Evolutionary conservation across 1,140 invertebrate species (phyloP).

Genomic region (Mercenaria mercenaria): DNA sequence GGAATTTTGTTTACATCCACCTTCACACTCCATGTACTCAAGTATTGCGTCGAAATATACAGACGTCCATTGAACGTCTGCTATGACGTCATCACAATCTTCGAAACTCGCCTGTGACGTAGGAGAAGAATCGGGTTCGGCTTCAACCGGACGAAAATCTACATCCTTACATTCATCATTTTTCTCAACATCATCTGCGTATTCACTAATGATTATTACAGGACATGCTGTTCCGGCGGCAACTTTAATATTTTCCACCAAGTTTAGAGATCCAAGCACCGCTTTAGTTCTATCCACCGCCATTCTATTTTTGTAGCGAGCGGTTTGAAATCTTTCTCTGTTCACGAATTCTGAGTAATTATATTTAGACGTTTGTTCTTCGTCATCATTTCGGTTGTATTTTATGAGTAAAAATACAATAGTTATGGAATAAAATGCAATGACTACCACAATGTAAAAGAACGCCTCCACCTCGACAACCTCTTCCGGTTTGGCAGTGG

Average conservation of each 20-base stretch:
- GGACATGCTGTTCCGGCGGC: conserved; percentile 17
- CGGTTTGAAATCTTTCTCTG: conserved; percentile 70
- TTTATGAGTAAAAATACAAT: conserved; percentile 81
- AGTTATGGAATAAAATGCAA: conserved; percentile 80
- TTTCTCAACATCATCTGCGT: background rate
- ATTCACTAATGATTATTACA: conserved; percentile 58
- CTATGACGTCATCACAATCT: background rate
- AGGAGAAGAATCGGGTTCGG: background rate
- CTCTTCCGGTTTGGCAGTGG: conserved; percentile 9
- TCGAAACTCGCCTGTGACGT: background rate
- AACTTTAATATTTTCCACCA: background rate
- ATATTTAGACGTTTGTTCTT: conserved; percentile 75
- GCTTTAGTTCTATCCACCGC: conserved; percentile 55
- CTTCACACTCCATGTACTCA: background rate
- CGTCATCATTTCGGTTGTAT: conserved; percentile 78
- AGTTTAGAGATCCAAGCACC: background rate
- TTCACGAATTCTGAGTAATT: conserved; percentile 81
- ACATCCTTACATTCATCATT: background rate
- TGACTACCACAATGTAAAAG: conserved; percentile 82
- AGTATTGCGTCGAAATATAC: background rate
- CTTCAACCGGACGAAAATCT: background rate
- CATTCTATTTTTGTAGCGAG: conserved; percentile 70
- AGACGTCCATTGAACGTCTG: background rate
- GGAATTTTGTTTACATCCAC: background rate
- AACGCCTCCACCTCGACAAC: conserved; percentile 75